Evolutionary conservation across 2,888 invertebrate genomes (phyloP), one percentile per base, ranked within the genome.

Genomic region (Melolontha melolontha): DNA sequence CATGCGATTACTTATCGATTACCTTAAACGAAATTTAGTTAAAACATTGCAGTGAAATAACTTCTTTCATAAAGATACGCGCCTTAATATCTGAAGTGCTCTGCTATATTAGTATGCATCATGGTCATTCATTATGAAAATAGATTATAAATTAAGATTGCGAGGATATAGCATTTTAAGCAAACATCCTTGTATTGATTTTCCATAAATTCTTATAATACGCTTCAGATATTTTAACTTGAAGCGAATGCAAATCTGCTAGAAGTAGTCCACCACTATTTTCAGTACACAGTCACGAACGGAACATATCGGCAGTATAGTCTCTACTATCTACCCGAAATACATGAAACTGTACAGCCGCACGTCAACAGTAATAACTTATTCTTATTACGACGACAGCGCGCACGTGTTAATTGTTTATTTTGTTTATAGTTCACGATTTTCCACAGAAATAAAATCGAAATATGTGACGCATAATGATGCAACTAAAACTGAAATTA

Each of bases 391-490:
- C 47, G 16, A 17, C 8, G n/a, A n/a, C 12, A 16, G 17, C 34
- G 42, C 14, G 22, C 47, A 16, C 47, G 47, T 11, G 14, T 14
- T 64, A 64, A 64, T 49, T 34, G 14, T 27, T 41, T 22, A 40
- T 51, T 40, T 42, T 47, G 12, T 52, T 54, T 69, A 59, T 47
- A 69, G 69, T 63, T 62, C 62, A 34, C 69, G 69, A 50, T 69
- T 66, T 69, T 69, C 66, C 10, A 66, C 83, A 10, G 84, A 85
- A 72, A 78, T 78, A 17, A 82, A 78, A 68, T 81, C 83, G 16
- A 72, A 79, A 16, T 85, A 80, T 69, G 76, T 81, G 22, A 74
- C 79, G 2, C 77, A 83, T 70, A 78, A 78, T 44, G 81, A 82
- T 16, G 71, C 74, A 27, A 81, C 81, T 52, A 77, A 80, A 8